Evolutionary conservation across 37 sponge, comb jelly and placozoan genomes (phyloP).

Genomic region (Agelas oroides): DNA sequence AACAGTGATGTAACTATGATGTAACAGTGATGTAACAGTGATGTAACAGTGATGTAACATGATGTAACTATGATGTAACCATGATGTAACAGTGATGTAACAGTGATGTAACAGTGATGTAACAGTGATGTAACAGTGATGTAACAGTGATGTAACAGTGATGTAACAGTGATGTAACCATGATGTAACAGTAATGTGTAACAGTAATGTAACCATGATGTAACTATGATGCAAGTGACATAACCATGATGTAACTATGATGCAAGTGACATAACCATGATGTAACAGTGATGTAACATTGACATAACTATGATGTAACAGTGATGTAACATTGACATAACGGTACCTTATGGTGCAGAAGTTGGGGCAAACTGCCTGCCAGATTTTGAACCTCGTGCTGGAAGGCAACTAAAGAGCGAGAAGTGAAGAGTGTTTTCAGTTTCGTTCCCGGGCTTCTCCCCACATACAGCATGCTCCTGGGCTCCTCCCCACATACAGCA

Average conservation of each 20-base stretch:
- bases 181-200: too few relatives aligned
- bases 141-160: neutral
- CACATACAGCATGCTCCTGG: neutral
- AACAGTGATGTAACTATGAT: constrained; percentile 39
- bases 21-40: constrained; percentile 18
- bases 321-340: neutral
- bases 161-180: too few relatives aligned
- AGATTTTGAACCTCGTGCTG: constrained; percentile 21
- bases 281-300: too few relatives aligned
- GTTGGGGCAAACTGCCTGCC: constrained; percentile 55
- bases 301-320: too few relatives aligned
- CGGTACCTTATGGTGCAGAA: constrained; percentile 81
- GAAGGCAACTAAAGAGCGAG: constrained; percentile 39
- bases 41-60: neutral
- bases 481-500: neutral
- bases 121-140: too few relatives aligned
- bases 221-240: too few relatives aligned
- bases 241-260: too few relatives aligned
- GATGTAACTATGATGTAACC: neutral
- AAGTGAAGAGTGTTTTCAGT: neutral
- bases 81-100: neutral
- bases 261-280: too few relatives aligned
- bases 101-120: neutral
- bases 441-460: too few relatives aligned
- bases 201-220: too few relatives aligned